These are phyloP conservation scores for Ginglymostoma cirratum DNA, from an alignment of 2,113 vertebrate species.

Conservation along the genomic window DNA sequence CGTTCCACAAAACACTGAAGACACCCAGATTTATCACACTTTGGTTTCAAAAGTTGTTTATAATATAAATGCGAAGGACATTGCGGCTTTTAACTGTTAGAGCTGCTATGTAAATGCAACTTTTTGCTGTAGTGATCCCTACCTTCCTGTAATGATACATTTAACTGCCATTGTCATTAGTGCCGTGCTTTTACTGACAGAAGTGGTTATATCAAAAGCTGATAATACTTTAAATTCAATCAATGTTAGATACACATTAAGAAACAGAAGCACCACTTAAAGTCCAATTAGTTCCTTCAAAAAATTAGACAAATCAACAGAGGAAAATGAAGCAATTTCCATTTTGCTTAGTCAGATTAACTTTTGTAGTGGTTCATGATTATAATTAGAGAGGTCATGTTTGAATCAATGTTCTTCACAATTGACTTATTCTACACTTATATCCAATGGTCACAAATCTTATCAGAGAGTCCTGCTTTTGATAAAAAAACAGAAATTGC, in stretches of 20 bases:
- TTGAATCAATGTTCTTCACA: background rate
- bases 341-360: slow-evolving; percentile 13
- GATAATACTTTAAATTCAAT: background rate
- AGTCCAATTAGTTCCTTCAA: background rate
- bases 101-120: background rate
- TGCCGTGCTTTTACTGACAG: background rate
- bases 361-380: background rate
- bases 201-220: background rate
- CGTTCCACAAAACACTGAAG: background rate
- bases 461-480: background rate
- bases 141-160: background rate
- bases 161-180: background rate
- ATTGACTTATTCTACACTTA: background rate
- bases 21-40: background rate
- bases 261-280: slow-evolving; percentile 7
- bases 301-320: slow-evolving; percentile 2
- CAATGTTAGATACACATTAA: background rate
- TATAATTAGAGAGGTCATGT: background rate
- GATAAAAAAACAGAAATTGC: background rate
- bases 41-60: background rate
- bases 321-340: slow-evolving; percentile 30
- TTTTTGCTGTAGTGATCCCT: background rate
- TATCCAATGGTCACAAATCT: background rate
- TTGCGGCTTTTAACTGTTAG: background rate
- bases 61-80: background rate